Conservation (phyloP, 2,888 invertebrate genomes). For the Melinaea menophilus region DNA sequence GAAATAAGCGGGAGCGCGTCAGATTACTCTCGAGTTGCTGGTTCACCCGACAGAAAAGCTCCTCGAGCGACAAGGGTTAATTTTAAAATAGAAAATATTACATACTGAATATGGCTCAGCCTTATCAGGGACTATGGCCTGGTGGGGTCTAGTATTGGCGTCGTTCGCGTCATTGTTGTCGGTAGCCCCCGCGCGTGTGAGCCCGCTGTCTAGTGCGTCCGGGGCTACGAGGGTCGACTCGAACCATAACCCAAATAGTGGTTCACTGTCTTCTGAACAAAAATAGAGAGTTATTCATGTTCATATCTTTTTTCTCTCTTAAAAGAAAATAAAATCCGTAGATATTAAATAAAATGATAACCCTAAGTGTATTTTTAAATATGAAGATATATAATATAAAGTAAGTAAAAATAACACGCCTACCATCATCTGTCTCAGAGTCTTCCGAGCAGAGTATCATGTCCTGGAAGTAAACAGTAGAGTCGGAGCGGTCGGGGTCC, state of each 20-base stretch:
- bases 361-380: too few species aligned
- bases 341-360: too few species aligned
- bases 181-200: conserved; percentile 57
- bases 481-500: conserved; percentile 93
- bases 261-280: conserved; percentile 85
- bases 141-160: conserved; percentile 56
- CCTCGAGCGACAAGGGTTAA: too few species aligned
- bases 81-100: too few species aligned
- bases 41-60: too few species aligned
- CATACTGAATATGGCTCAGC: conserved; percentile 73
- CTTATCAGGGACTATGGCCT: conserved; percentile 71
- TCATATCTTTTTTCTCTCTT: neutral
- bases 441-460: conserved; percentile 94
- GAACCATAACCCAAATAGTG: conserved; percentile 94
- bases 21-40: too few species aligned
- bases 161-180: conserved; percentile 74
- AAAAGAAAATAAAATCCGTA: neutral
- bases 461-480: conserved; percentile 97
- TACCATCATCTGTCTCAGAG: conserved; percentile 92
- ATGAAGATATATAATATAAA: neutral
- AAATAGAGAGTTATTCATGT: conserved; percentile 4
- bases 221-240: conserved; percentile 94
- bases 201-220: conserved; percentile 79
- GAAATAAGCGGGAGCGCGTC: too few species aligned
- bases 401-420: conserved; percentile 18